These are phyloP conservation scores for Bambusicola thoracicus DNA, from an alignment of 2,113 vertebrate genomes.

Conservation along the genomic window DNA sequence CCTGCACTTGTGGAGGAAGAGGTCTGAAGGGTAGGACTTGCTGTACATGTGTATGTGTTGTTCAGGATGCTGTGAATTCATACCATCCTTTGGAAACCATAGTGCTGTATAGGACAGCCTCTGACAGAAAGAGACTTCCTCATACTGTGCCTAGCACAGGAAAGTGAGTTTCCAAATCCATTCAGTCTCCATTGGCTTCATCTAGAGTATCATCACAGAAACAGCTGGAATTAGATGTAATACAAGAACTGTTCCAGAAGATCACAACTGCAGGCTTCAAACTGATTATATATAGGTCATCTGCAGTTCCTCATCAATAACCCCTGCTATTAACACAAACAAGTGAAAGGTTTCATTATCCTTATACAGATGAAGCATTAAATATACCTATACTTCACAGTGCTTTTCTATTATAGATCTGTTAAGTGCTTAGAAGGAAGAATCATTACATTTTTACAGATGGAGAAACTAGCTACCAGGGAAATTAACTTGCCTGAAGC, in stretches of 20 bases:
- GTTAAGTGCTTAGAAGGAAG: neutral
- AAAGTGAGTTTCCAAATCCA: neutral
- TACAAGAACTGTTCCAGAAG: neutral
- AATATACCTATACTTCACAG: neutral
- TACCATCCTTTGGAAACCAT: neutral
- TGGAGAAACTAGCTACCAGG: neutral
- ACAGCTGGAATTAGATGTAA: neutral
- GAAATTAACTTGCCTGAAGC: neutral
- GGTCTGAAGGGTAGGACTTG: neutral
- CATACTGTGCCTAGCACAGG: neutral
- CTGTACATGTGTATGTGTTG: rapidly evolving
- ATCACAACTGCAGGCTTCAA: neutral
- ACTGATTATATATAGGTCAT: neutral
- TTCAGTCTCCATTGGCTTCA: neutral
- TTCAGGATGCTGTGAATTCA: rapidly evolving
- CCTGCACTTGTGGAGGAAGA: neutral
- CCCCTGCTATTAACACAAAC: neutral
- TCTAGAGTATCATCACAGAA: neutral
- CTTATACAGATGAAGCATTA: neutral
- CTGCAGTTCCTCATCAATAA: neutral
- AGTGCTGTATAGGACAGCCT: neutral
- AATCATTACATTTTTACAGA: neutral
- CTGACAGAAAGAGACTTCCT: neutral
- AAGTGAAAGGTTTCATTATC: neutral
- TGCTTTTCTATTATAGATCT: neutral